Conservation (phyloP, 2,113 vertebrate species). For the Anguilla rostrata region DNA sequence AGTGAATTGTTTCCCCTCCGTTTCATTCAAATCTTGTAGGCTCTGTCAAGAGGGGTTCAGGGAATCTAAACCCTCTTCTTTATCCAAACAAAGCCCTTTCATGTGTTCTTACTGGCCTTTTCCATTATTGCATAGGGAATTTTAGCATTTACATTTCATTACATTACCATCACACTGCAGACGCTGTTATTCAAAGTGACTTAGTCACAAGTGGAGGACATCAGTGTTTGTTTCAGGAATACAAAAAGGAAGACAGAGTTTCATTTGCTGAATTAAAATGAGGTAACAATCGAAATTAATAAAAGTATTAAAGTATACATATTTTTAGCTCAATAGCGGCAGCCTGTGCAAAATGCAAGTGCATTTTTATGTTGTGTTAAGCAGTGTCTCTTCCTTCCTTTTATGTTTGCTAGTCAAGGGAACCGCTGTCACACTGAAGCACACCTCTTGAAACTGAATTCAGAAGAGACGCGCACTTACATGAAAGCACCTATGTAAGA, state of each 20-base stretch:
- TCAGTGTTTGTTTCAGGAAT: no score
- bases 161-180: no score
- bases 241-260: background rate
- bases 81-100: background rate
- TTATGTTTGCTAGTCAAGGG: background rate
- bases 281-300: background rate
- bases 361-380: background rate
- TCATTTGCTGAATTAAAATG: background rate
- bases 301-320: background rate
- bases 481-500: background rate
- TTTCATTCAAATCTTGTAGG: background rate
- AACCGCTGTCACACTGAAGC: background rate
- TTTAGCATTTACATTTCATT: background rate
- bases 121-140: background rate
- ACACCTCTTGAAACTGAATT: background rate
- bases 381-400: background rate
- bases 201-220: no score
- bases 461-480: background rate
- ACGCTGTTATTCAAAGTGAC: no score
- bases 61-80: background rate
- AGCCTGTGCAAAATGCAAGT: background rate
- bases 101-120: background rate
- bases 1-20: background rate
- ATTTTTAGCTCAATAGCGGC: background rate
- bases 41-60: background rate